phyloP scores from a whole-genome alignment of 2,113 vertebrate species.

The Albula goreensis region DNA sequence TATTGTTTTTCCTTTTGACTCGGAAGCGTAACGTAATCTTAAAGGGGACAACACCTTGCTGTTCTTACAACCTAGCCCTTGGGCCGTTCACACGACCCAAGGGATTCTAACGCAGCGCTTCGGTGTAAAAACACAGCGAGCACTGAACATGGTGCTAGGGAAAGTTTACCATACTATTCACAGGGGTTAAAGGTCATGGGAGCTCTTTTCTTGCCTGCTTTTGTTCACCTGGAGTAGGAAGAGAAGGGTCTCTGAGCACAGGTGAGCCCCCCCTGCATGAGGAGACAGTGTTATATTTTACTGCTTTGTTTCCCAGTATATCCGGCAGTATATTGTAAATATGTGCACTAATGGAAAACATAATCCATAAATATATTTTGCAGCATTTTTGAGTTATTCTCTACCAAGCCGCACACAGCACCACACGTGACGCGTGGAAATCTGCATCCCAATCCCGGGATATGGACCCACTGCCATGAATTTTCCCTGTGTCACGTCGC shows the following conservation, averaged over 20 bases:
- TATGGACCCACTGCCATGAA: neutral
- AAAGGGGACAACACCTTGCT: neutral
- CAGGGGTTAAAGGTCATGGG: neutral
- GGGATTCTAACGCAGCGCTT: neutral
- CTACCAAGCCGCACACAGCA: neutral
- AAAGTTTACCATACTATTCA: neutral
- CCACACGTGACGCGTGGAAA: neutral
- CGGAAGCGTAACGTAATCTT: neutral
- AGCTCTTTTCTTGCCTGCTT: neutral
- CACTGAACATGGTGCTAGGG: too few relatives aligned
- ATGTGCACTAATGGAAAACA: too few relatives aligned
- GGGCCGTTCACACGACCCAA: neutral
- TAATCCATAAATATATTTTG: too few relatives aligned
- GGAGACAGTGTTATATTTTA: too few relatives aligned
- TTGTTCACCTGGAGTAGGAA: too few relatives aligned
- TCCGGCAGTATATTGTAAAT: too few relatives aligned
- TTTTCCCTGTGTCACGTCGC: neutral
- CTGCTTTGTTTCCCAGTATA: too few relatives aligned
- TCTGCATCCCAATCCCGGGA: neutral
- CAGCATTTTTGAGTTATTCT: too few relatives aligned
- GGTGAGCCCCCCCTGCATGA: too few relatives aligned
- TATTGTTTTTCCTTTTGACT: neutral
- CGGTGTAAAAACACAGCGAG: neutral
- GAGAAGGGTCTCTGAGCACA: too few relatives aligned
- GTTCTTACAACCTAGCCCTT: neutral